Conservation (phyloP, 1,140 invertebrate species). For the Ceratina australensis region DNA sequence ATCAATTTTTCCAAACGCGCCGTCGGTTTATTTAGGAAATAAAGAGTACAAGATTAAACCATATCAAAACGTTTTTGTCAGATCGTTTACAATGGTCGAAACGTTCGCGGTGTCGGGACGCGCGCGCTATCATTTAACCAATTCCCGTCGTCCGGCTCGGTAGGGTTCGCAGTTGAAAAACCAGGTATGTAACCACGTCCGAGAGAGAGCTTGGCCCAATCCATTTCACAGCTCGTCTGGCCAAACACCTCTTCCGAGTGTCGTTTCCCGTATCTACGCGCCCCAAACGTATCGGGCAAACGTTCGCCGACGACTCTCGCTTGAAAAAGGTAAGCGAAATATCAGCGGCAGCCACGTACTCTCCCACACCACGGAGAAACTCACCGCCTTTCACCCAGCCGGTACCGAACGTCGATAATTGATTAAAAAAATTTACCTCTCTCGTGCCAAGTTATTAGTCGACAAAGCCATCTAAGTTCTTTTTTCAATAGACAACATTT, state of each 20-base stretch:
- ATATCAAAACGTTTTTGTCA: no score
- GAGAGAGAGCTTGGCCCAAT: constrained; percentile 5
- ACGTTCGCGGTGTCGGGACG: background rate
- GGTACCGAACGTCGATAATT: background rate
- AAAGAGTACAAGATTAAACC: no score
- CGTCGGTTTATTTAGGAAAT: no score
- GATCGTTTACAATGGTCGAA: background rate
- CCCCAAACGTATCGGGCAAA: constrained; percentile 40
- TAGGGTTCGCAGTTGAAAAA: constrained; percentile 14
- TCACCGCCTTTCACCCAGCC: background rate
- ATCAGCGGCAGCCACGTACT: constrained; percentile 22
- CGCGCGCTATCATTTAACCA: no score
- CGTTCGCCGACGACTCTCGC: background rate
- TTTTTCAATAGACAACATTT: no score
- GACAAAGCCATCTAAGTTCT: background rate
- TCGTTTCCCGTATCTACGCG: constrained; percentile 46
- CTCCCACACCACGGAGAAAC: no score
- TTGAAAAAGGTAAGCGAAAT: constrained; percentile 7
- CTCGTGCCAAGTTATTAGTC: background rate
- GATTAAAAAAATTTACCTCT: background rate
- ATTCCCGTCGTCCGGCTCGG: no score
- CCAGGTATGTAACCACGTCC: background rate
- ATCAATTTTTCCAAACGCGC: background rate
- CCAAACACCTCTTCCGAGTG: constrained; percentile 38
- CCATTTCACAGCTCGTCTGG: constrained; percentile 48